These are phyloP conservation scores for Argya squamiceps DNA, from an alignment of 2,797 vertebrate genomes.

Conservation along the genomic window DNA sequence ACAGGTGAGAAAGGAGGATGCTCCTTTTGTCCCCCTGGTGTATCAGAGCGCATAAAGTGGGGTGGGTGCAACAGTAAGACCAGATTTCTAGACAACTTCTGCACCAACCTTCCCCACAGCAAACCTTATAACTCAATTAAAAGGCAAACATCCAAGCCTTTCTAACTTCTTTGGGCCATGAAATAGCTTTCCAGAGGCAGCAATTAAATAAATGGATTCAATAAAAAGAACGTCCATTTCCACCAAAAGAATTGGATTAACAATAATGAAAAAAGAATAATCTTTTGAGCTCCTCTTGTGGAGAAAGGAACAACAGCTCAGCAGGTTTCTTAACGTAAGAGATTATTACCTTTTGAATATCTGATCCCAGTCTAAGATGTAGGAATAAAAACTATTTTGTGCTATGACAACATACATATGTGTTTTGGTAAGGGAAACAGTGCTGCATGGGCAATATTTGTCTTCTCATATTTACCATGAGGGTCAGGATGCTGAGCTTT, in stretches of 20 bases:
- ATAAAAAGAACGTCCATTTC: not conserved
- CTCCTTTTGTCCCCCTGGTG: not conserved
- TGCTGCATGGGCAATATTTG: not conserved
- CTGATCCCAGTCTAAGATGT: not conserved
- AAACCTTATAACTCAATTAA: not conserved
- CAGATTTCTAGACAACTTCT: not conserved
- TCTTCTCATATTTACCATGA: not conserved
- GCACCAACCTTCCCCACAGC: not conserved
- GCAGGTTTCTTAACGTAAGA: not conserved
- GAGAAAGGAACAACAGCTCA: not conserved
- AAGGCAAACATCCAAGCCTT: not conserved
- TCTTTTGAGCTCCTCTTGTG: not conserved
- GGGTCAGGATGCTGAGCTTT: not conserved
- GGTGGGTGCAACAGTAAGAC: not conserved
- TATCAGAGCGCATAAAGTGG: accelerated
- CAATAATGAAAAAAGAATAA: conserved; percentile 6
- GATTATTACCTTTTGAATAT: not conserved
- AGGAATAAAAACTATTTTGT: not conserved
- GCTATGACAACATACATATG: not conserved
- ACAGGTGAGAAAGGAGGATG: not conserved
- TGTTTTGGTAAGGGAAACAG: not conserved
- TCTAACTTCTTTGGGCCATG: not conserved
- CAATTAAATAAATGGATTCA: conserved; percentile 4
- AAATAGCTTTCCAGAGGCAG: not conserved
- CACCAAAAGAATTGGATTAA: conserved; percentile 12